Percentiles rank a stretch among this genome's conserved stretches.
Evolutionary conservation across 1,140 invertebrate genomes (phyloP).

Genomic region (Caenorhabditis remanei): DNA sequence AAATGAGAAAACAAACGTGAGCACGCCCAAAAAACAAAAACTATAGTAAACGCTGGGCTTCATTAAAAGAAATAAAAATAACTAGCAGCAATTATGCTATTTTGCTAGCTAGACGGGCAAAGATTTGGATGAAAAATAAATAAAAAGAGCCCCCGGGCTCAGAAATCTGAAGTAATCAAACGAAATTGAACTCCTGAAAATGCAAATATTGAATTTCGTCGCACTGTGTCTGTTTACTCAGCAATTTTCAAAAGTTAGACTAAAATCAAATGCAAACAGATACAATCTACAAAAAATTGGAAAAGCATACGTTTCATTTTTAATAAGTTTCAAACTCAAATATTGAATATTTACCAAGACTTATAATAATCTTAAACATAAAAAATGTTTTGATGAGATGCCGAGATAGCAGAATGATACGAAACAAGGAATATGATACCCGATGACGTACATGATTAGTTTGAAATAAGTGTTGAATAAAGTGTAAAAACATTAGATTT

Average conservation of each 20-base stretch:
- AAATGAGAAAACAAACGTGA: no score
- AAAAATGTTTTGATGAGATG: neutral
- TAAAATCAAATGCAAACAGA: neutral
- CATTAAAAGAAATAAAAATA: no score
- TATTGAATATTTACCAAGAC: constrained; percentile 4
- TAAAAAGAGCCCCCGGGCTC: no score
- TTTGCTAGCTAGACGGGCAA: no score
- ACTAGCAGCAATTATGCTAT: no score
- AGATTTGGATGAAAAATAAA: no score
- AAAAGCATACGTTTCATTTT: neutral
- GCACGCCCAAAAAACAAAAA: no score
- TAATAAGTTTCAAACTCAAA: constrained; percentile 11
- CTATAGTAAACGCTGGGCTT: no score
- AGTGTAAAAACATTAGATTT: constrained; percentile 35
- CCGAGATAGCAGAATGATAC: neutral
- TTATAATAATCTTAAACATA: no score
- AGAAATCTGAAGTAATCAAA: no score
- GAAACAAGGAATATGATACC: neutral
- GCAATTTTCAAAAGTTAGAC: constrained; percentile 1
- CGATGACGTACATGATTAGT: neutral
- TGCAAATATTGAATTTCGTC: neutral
- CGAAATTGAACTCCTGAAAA: neutral
- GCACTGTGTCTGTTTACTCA: neutral
- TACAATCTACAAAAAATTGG: neutral
- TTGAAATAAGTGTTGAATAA: neutral